Percentiles rank a stretch among this genome's conserved stretches.
phyloP scores from a whole-genome alignment of 2,797 vertebrate species.

The Brachymystax lenok region DNA sequence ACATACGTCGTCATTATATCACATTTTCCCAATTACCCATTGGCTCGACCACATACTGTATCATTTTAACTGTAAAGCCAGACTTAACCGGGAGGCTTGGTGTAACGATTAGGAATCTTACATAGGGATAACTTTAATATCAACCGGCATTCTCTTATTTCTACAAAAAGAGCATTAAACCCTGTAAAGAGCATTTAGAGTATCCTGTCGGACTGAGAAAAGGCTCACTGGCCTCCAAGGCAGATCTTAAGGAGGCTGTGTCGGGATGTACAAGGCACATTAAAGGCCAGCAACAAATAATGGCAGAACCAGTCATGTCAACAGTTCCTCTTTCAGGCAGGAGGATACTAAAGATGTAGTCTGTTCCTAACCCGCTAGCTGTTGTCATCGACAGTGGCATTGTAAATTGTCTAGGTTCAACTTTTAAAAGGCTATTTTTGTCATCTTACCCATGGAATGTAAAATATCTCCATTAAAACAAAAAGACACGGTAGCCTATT shows the following conservation, averaged over 20 bases:
- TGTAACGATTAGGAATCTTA: not conserved
- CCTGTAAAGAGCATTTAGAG: not conserved
- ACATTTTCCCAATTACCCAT: not conserved
- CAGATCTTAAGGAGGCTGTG: not conserved
- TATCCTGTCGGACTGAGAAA: not conserved
- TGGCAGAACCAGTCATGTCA: not conserved
- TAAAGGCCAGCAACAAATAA: not conserved
- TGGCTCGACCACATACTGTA: not conserved
- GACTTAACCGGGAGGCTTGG: not conserved
- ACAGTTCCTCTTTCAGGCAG: not conserved
- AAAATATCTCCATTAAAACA: not conserved
- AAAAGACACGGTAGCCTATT: not conserved
- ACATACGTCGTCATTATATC: not conserved
- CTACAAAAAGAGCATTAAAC: not conserved
- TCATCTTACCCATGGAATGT: slow-evolving; percentile 10
- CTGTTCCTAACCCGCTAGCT: not conserved
- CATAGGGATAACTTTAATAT: not conserved
- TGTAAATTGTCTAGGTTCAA: no score
- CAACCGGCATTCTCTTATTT: not conserved
- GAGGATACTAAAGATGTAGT: not conserved
- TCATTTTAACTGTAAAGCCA: not conserved
- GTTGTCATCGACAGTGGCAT: not conserved
- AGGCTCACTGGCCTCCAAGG: not conserved
- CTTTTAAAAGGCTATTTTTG: not conserved
- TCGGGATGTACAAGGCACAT: not conserved